Evolutionary conservation across 2,113 vertebrate species (phyloP), one percentile per base, ranked within the genome.

Genomic region (Caloenas nicobarica): DNA sequence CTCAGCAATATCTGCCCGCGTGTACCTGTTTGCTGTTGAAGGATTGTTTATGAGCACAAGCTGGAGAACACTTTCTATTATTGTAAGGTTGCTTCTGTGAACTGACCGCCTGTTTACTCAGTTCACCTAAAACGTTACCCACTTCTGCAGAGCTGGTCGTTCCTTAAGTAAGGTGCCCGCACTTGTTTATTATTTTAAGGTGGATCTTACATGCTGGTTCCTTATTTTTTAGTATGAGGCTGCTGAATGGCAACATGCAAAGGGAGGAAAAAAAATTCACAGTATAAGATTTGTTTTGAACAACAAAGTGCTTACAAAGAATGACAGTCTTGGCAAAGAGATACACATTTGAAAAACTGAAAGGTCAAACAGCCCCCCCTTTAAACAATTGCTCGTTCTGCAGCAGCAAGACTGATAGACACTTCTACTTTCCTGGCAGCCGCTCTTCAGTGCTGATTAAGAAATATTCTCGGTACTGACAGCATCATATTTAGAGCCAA

Each of bases 351-450:
- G 83, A 96, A 54, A 96, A 96, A 96, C 58, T 19, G 70, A 92
- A 94, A 96, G 92, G 95, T 95, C 96, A 97, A 65, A 71, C 29
- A 78, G 51, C 50, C 62, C 69, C 81, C 76, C 28, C 34, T n/a
- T 81, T 53, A 72, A 92, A 93, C 83, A 95, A 81, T 88, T 8
- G 0, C 50, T 72, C 92, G 92, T 96, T 94, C 86, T 93, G 87
- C 93, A 94, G 73, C 77, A 89, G 70, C 86, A 69, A 84, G 73
- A 54, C 81, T 91, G 73, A 94, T 81, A 95, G 86, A 91, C 95
- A 91, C 96, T 96, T 97, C 91, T 91, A 61, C 93, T 96, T 93
- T 96, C 70, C 95, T 97, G 96, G 96, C 96, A 97, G 83, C 91
- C 73, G 25, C 92, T 50, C 88, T 79, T 91, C 88, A 65, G 88